Conservation (phyloP, 2,888 invertebrate genomes). For the Phrixothrix hirtus region DNA sequence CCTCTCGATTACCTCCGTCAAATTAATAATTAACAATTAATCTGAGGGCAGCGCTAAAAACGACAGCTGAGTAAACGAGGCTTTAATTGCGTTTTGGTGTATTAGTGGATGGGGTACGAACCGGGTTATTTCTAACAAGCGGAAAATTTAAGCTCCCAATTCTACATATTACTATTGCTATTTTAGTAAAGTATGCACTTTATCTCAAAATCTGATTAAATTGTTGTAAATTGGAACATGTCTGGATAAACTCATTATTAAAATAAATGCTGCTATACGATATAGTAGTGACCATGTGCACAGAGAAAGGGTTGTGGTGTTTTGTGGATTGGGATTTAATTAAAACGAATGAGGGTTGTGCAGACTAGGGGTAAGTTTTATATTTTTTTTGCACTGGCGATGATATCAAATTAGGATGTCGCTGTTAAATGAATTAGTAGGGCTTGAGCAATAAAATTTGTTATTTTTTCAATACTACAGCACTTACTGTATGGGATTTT, state of each 20-base stretch:
- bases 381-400: background rate
- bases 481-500: background rate
- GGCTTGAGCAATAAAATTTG: background rate
- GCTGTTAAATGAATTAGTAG: background rate
- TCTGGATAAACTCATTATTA: background rate
- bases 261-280: no score
- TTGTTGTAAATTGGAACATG: background rate
- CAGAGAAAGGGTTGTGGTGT: constrained; percentile 7
- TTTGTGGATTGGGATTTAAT: constrained; percentile 10
- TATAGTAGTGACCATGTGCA: constrained; percentile 1
- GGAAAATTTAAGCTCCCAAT: constrained; percentile 21
- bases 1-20: constrained; percentile 50
- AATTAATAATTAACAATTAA: constrained; percentile 56
- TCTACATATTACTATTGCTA: constrained; percentile 10
- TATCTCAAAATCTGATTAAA: background rate
- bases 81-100: constrained; percentile 47
- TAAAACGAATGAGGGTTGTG: constrained; percentile 5
- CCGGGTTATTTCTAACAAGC: constrained; percentile 18
- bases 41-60: constrained; percentile 47
- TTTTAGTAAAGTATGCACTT: background rate
- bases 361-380: constrained; percentile 3
- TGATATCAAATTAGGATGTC: background rate
- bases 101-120: constrained; percentile 19
- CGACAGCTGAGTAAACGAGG: constrained; percentile 51
- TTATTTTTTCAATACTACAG: background rate